A percentile compares a stretch with the other conserved stretches of the same genome.
These are phyloP conservation scores for Oscheius onirici DNA, from an alignment of 2,888 invertebrate species.

Conservation along the genomic window DNA sequence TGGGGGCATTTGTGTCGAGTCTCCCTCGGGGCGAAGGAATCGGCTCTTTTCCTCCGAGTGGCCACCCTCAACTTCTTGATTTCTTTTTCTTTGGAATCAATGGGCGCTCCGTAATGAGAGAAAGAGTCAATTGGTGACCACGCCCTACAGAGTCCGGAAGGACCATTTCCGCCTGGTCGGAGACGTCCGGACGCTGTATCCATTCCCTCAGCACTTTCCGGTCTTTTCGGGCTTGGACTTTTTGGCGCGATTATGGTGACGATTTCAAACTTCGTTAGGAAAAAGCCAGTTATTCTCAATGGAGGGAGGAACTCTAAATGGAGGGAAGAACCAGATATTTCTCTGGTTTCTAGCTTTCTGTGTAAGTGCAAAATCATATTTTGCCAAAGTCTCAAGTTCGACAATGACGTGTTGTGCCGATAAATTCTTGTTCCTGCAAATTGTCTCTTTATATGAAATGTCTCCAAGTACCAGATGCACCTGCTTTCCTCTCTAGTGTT, in stretches of 20 bases:
- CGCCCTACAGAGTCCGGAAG: slow-evolving; percentile 21
- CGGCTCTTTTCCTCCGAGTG: neutral
- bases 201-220: neutral
- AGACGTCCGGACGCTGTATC: slow-evolving; percentile 3
- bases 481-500: neutral
- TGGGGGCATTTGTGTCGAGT: slow-evolving; percentile 16
- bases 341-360: too few species aligned
- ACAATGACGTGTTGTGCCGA: too few species aligned
- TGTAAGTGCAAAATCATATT: too few species aligned
- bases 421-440: too few species aligned
- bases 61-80: neutral
- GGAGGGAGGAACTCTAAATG: too few species aligned
- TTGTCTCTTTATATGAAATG: neutral
- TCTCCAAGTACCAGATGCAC: neutral
- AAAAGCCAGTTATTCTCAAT: too few species aligned
- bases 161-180: slow-evolving; percentile 26
- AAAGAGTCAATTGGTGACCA: slow-evolving; percentile 17
- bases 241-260: neutral
- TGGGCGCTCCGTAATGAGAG: slow-evolving; percentile 16
- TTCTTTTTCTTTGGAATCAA: neutral
- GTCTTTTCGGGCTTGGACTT: neutral
- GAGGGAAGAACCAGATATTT: too few species aligned
- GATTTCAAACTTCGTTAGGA: too few species aligned
- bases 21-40: neutral
- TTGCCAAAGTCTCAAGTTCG: too few species aligned